These are phyloP conservation scores for Lathronympha strigana DNA, from an alignment of 2,888 invertebrate genomes.

Conservation along the genomic window DNA sequence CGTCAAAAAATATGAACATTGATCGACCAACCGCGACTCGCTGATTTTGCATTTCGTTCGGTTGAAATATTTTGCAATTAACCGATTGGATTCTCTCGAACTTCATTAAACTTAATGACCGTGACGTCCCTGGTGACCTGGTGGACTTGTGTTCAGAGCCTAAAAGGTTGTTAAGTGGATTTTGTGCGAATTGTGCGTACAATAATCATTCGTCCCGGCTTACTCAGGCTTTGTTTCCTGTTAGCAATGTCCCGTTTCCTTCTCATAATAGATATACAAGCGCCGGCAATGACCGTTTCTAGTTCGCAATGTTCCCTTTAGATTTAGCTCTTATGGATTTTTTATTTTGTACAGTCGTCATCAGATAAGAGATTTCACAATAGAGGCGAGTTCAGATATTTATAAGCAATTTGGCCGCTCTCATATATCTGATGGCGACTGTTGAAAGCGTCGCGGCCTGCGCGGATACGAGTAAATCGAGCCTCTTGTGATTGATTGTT, in stretches of 20 bases:
- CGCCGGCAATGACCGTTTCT: constrained; percentile 2
- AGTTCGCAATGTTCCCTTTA: background rate
- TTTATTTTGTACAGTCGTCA: constrained; percentile 1
- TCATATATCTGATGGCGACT: no score
- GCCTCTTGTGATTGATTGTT: constrained; percentile 62
- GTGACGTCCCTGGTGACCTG: no score
- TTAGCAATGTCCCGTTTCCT: constrained; percentile 52
- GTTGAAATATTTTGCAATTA: constrained; percentile 61
- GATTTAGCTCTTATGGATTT: background rate
- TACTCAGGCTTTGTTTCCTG: constrained; percentile 57
- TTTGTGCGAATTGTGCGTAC: constrained; percentile 42
- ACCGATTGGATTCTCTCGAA: constrained; percentile 52
- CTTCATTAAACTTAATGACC: constrained; percentile 58
- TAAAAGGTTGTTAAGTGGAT: constrained; percentile 48
- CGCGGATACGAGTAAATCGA: constrained; percentile 26
- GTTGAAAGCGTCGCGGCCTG: background rate
- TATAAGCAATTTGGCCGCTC: no score
- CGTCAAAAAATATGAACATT: constrained; percentile 8
- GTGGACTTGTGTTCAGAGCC: constrained; percentile 37
- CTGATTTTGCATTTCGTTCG: constrained; percentile 48
- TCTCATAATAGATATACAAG: constrained; percentile 50
- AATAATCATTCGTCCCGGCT: constrained; percentile 45
- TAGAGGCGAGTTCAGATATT: no score
- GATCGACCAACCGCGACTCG: constrained; percentile 18
- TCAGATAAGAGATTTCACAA: no score